Conservation (phyloP, 2,888 invertebrate genomes). For the Noctua fimbriata region DNA sequence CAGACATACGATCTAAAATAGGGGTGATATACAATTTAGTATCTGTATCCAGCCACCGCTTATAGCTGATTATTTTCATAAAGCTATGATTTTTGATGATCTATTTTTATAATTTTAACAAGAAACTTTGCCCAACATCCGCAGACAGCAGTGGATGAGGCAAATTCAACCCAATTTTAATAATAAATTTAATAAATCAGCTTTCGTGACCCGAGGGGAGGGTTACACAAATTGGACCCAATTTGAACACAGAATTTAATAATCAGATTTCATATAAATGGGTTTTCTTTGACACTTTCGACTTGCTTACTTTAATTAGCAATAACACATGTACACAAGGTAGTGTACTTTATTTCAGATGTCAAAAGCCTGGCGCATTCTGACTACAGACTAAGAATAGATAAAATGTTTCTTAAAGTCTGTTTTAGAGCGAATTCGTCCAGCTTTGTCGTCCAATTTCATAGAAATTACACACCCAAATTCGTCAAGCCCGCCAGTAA, state of each 20-base stretch:
- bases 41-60: slow-evolving; percentile 35
- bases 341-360: not conserved
- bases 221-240: not conserved
- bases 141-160: not conserved
- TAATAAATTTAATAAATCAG: slow-evolving; percentile 9
- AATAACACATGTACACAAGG: not conserved
- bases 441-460: not conserved
- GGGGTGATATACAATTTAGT: not conserved
- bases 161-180: not conserved
- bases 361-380: not conserved
- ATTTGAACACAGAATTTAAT: not conserved
- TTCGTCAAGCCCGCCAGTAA: slow-evolving; percentile 10
- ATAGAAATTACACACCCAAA: slow-evolving; percentile 1
- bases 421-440: not conserved
- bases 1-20: slow-evolving; percentile 46
- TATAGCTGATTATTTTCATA: not conserved
- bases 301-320: not conserved
- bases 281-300: not conserved
- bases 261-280: not conserved
- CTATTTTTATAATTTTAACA: not conserved
- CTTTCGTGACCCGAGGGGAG: not conserved
- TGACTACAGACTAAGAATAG: not conserved
- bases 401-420: too few relatives aligned
- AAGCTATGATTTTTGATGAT: not conserved
- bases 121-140: not conserved